A percentile compares a stretch with the other conserved stretches of the same genome.
These are phyloP conservation scores for Stramonita haemastoma DNA, from an alignment of 2,888 invertebrate genomes.

Conservation along the genomic window DNA sequence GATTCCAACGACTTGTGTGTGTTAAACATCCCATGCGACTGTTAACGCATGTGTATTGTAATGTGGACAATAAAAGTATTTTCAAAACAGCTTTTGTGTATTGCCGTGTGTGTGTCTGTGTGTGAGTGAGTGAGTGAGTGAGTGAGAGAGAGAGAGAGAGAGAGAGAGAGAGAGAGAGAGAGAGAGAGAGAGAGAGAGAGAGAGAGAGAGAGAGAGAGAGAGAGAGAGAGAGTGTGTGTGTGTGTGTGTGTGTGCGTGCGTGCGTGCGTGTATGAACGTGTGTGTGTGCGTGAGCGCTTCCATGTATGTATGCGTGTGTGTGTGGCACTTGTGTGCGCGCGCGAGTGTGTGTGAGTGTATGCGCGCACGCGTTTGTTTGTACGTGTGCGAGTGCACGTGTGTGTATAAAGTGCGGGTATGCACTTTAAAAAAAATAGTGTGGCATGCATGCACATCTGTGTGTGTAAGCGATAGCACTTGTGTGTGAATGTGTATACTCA, in stretches of 20 bases:
- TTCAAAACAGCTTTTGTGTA: neutral
- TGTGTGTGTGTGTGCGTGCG: neutral
- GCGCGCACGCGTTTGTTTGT: neutral
- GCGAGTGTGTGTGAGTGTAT: neutral
- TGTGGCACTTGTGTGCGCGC: too few relatives aligned
- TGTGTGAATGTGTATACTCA: too few relatives aligned
- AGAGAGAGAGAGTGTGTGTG: neutral
- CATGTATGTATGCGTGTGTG: too few relatives aligned
- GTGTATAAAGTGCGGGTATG: neutral
- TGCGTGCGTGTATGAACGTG: neutral
- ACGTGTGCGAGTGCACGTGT: neutral
- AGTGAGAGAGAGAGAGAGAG: too few relatives aligned
- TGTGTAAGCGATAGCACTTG: too few relatives aligned
- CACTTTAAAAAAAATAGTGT: too few relatives aligned
- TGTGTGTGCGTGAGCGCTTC: neutral
- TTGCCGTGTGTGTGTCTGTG: neutral
- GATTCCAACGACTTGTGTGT: neutral
- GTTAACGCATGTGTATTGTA: neutral
- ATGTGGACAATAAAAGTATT: neutral
- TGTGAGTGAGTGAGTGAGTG: too few relatives aligned
- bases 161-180: too few relatives aligned
- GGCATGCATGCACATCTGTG: too few relatives aligned
- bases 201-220: too few relatives aligned
- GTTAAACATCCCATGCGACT: neutral
- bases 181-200: too few relatives aligned